phyloP scores from a whole-genome alignment of 2,113 vertebrate genomes.

The Triplophysa dalaica region DNA sequence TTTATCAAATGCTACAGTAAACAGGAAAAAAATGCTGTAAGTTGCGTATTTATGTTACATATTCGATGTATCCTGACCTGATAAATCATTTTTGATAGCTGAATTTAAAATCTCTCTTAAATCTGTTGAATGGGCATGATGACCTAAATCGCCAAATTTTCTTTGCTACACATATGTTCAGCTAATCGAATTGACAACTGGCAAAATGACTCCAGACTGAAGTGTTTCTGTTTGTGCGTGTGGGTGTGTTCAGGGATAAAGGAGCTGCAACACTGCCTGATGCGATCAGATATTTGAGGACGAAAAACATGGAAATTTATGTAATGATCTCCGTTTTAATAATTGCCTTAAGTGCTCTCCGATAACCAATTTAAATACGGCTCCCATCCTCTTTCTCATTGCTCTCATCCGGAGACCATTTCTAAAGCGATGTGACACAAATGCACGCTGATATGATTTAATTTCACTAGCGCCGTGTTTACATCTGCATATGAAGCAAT shows the following conservation, averaged over 20 bases:
- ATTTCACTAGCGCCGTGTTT: slow-evolving; percentile 38
- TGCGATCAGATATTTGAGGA: slow-evolving; percentile 49
- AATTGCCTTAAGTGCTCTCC: slow-evolving; percentile 54
- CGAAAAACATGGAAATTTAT: slow-evolving; percentile 52
- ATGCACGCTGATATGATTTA: slow-evolving; percentile 52
- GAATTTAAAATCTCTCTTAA: too few species aligned
- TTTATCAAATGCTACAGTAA: not conserved
- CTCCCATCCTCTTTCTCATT: slow-evolving; percentile 15
- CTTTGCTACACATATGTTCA: slow-evolving; percentile 4
- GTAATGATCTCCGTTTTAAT: slow-evolving; percentile 54
- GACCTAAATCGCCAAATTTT: not conserved
- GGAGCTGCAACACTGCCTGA: slow-evolving; percentile 35
- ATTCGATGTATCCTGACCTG: too few species aligned
- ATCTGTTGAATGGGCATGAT: too few species aligned
- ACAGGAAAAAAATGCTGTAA: slow-evolving; percentile 1
- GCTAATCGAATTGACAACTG: not conserved
- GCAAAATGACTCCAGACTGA: slow-evolving; percentile 17
- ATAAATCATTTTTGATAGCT: too few species aligned
- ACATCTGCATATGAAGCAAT: slow-evolving; percentile 56
- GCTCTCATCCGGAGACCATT: not conserved
- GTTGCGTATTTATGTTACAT: not conserved
- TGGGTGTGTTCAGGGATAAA: not conserved
- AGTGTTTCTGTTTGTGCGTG: slow-evolving; percentile 12
- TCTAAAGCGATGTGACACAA: slow-evolving; percentile 48
- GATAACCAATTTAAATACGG: slow-evolving; percentile 47